Percentiles rank a stretch among this genome's conserved stretches.
Conservation (phyloP, 2,113 vertebrate genomes). For the Pseudorectes ferrugineus region DNA sequence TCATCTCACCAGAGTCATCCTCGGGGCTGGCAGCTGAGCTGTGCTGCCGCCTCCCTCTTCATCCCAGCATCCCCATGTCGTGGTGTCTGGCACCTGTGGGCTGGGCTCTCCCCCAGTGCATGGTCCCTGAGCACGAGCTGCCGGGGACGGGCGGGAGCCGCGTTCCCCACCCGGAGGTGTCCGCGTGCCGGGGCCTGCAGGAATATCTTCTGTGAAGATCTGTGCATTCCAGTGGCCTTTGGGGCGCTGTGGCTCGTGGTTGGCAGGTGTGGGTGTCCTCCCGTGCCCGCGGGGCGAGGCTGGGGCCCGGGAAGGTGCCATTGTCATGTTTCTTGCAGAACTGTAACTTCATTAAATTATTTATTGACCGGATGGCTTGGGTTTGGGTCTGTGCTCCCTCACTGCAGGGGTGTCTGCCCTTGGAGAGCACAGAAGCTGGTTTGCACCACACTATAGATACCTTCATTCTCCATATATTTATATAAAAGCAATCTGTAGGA, state of each 20-base stretch:
- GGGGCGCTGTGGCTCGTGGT: conserved; percentile 6
- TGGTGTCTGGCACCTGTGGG: conserved; percentile 6
- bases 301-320: background rate
- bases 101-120: background rate
- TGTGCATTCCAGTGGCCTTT: conserved; percentile 27
- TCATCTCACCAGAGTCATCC: background rate
- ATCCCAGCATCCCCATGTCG: background rate
- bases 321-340: conserved; percentile 32
- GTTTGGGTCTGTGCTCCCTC: conserved; percentile 3
- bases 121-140: conserved; percentile 3
- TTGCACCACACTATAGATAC: fast-evolving
- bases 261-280: background rate
- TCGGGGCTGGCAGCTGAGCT: background rate
- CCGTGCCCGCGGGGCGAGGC: background rate
- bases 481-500: background rate
- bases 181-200: conserved; percentile 22
- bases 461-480: background rate
- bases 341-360: conserved; percentile 76
- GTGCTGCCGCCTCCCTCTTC: background rate
- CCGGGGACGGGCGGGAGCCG: background rate
- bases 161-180: background rate
- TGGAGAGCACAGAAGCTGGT: background rate
- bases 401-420: background rate
- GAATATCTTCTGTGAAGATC: conserved; percentile 78
- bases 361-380: conserved; percentile 63